Base-by-base conservation (phyloP, 1,140 invertebrate species). In the Drosophila prosaltans region DNA sequence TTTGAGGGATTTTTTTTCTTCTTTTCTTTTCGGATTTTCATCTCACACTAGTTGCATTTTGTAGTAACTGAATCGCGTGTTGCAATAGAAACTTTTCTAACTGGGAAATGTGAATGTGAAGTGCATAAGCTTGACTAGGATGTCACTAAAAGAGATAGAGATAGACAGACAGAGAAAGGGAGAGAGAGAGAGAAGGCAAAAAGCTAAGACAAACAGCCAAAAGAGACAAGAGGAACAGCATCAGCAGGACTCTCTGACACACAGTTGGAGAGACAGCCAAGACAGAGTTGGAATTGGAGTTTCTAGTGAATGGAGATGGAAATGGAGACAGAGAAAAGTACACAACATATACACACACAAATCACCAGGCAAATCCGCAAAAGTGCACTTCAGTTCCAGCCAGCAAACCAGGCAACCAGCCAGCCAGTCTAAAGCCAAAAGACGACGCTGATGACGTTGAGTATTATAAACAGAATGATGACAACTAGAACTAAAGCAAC, bases 381-480 rank as follows among this genome's bases (percentile, higher is more conserved):
- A 88, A 88, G 83, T 88, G 83, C 83, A 89, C 83, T 88, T 80
- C 72, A 80, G 82, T 65, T 74, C 57, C 61, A 67, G 72, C 72
- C 66, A 28, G 32, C 63, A 16, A 16, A 16, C 16, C 16, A 16
- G 16, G 36, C 62, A 62, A 57, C 71, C 76, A 74, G 60, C 72
- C 66, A 28, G 32, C 63, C 36, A 32, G 73, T 63, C 55, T 57
- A 69, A 84, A 64, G 66, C 68, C 59, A 77, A 78, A 82, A 88
- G 83, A 80, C 80, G 83, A 80, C 80, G 67, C 66, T 79, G 82
- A 88, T 86, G 82, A 86, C 72, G 82, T 80, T 65, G 73, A 80
- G 83, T 80, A 83, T 80, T 86, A 83, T 88, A 80, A 86, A 88
- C 82, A 68, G 77, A 83, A 70, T 74, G 83, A 88, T 82, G 83